A percentile compares a stretch with the other conserved stretches of the same genome.
Conservation (phyloP, 1,140 invertebrate genomes). For the Carposina sasakii region DNA sequence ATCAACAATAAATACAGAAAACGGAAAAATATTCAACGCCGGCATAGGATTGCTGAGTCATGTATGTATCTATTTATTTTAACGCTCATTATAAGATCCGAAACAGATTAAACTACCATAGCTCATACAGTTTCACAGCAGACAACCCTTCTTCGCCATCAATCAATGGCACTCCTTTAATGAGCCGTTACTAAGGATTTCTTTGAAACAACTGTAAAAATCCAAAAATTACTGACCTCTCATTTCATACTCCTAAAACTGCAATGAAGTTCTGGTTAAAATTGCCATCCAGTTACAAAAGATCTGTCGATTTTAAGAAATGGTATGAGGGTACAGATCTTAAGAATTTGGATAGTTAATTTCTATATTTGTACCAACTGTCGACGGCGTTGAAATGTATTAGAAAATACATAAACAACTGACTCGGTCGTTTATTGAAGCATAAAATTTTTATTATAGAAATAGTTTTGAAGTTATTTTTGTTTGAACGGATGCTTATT, state of each 20-base stretch:
- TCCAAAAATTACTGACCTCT: conserved; percentile 36
- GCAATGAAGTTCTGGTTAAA: conserved; percentile 20
- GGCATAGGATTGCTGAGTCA: too few species aligned
- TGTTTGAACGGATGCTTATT: conserved; percentile 28
- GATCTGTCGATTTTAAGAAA: conserved; percentile 7
- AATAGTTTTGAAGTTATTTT: conserved; percentile 42
- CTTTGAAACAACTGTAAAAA: conserved; percentile 33
- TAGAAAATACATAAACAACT: conserved; percentile 58
- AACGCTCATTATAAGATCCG: too few species aligned
- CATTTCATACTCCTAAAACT: conserved; percentile 16
- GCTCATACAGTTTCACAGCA: too few species aligned
- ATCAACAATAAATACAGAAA: too few species aligned
- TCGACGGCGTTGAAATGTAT: conserved; percentile 42
- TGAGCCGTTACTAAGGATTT: conserved; percentile 56
- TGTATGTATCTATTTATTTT: too few species aligned
- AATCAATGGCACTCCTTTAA: conserved; percentile 53
- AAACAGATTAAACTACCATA: too few species aligned
- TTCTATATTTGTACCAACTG: conserved; percentile 1
- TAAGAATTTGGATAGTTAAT: conserved; percentile 17
- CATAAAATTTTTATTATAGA: conserved; percentile 51
- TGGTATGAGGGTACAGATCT: neutral
- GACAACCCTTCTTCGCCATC: conserved; percentile 44
- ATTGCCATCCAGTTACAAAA: conserved; percentile 26
- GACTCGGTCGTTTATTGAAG: conserved; percentile 47
- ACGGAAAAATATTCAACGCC: too few species aligned